Evolutionary conservation across 2,113 vertebrate species (phyloP), one percentile per base, ranked within the genome.

Genomic region (Chascanopsetta lugubris): DNA sequence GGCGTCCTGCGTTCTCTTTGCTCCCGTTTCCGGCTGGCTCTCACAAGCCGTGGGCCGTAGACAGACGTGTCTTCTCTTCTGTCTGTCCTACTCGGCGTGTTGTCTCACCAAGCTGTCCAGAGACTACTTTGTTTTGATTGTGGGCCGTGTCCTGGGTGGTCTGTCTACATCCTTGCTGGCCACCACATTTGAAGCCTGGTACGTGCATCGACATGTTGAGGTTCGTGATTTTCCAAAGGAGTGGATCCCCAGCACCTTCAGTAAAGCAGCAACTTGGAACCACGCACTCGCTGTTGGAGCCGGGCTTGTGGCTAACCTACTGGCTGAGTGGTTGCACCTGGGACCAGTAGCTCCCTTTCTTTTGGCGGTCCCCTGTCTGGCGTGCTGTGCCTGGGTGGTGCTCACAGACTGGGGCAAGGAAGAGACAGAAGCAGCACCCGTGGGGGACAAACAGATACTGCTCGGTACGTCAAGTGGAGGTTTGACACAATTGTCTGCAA

Each of bases 271-370:
- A 17, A 91, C 92, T 54, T 98, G 96, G 95, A 98, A 96, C 78
- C 93, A 95, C 0, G 90, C 88, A 7, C 85, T 98, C 0, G 95
- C 95, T 0, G 90, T 96, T 1, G 93, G 75, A 0, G 96, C 96
- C 0, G 96, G 96, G 1, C 89, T 94, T n/a, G 87, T 88, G 26
- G 94, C 96, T 0, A 96, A 96, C 54, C 58, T 93, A 32, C 89
- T 96, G 1, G 93, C 96, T 0, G 93, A 95, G 78, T 94, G 95
- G 94, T 85, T 96, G 47, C 92, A 92, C 4, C 68, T 97, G 32
- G 96, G 96, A 1, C 96, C 96, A 0, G 95, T 96, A 36, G 95
- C 96, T 0, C 96, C 96, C 0, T 98, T 97, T 62, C 89, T 97
- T 64, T 86, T 92, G 0, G 95, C 96, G 43, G 93, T 97, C 12